Conservation (phyloP, 2,113 vertebrate species). For the Dipodomys spectabilis region DNA sequence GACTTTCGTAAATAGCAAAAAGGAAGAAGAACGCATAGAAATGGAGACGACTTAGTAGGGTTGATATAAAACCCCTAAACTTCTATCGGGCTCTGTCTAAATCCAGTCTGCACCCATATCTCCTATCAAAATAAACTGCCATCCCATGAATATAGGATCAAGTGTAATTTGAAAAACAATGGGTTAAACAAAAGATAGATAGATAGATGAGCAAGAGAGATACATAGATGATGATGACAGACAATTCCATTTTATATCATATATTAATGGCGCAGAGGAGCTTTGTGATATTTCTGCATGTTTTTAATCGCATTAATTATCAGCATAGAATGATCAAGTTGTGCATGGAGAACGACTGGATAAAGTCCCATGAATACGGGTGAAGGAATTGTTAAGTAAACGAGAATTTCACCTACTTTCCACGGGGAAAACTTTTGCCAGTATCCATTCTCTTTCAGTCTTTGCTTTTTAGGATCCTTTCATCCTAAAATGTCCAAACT, state of each 20-base stretch:
- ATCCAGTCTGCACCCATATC: neutral
- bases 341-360: neutral
- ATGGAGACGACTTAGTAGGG: neutral
- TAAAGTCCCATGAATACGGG: neutral
- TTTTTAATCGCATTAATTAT: no score
- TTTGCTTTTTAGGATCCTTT: neutral
- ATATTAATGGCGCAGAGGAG: no score
- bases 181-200: neutral
- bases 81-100: neutral
- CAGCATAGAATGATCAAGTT: no score
- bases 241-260: neutral
- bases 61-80: neutral
- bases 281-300: no score
- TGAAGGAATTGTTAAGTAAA: neutral
- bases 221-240: no score
- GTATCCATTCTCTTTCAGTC: neutral
- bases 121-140: neutral
- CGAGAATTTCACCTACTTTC: neutral
- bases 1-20: neutral
- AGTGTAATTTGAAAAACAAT: neutral
- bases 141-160: neutral
- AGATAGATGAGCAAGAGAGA: no score
- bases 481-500: neutral
- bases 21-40: neutral
- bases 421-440: neutral